Base-by-base conservation (phyloP, 92 coral and sea anemone genomes). In the Phenganax stokvisi region DNA sequence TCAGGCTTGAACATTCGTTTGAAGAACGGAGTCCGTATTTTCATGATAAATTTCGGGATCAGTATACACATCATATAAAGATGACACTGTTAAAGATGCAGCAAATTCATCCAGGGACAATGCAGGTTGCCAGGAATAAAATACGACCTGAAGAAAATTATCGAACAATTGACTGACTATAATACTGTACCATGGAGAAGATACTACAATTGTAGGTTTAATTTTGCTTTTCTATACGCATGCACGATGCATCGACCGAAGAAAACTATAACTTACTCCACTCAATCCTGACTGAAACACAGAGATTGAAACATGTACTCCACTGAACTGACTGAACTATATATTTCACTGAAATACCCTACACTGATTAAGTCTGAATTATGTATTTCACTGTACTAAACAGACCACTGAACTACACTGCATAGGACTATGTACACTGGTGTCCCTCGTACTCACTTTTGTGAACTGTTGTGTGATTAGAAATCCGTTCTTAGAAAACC, bases 401-500 rank as follows among this genome's bases (percentile, higher is more conserved):
- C 25, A 20, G 25, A 20, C 25, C 25, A 20, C 25, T 20, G 25
- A 20, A 20, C 25, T 20, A 20, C 25, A 78, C 53, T 29, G 59
- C 29, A 20, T 57, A 59, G 12, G 9, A 52, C 7, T 61, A 71
- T 60, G 16, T 60, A 10, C 16, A 9, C n/a, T 15, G 4, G n/a
- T 11, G 53, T 74, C 27, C 6, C 60, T 74, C 80, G 16, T 57
- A 16, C 80, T 28, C 72, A 93, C 97, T 82, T 83, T 85, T 74
- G 87, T 91, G 47, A 81, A 4, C 29, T 75, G 69, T 54, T 87
- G 84, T 28, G 87, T 89, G 69, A 89, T 87, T 2, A 91, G 87
- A 79, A 90, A 92, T 56, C 98, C 98, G 83, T 94, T 94, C 68
- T 91, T 90, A 56, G 97, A 94, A 78, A 94, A 94, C 54, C 97